Evolutionary conservation across 2,797 vertebrate genomes (phyloP), one percentile per base, ranked within the genome.

Genomic region (Podarcis siculus): DNA sequence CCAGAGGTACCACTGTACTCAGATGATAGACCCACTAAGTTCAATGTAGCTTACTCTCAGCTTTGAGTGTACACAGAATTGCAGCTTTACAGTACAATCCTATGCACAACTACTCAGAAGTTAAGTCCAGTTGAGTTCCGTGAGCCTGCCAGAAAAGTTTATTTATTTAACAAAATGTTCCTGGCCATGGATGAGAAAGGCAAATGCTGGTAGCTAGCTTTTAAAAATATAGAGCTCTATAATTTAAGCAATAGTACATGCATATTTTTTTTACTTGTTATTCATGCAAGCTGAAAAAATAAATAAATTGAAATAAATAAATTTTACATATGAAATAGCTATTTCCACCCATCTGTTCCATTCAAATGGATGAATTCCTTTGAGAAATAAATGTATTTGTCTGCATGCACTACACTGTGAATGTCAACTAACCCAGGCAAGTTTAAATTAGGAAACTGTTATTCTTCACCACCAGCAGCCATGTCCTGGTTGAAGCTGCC

Each of bases 391-490:
- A 21, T 45, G 4, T 32, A 30, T 37, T 76, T 42, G 30, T 64
- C 66, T 73, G n/a, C n/a, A 66, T n/a, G 10, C 39, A 80, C 58
- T 61, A 37, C 42, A 75, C 25, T 55, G 61, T n/a, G 39, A 80
- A n/a, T 64, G 49, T 35, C 27, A 66, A 66, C 49, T 8, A 69
- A 69, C 49, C 25, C 21, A 79, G 35, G 3, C 61, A 85, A 72
- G 72, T 85, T 64, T 78, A 83, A 81, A 83, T 88, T 23, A 15
- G 35, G 75, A 79, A 23, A 84, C 10, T 58, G 37, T 66, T 85
- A 39, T 85, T 45, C 69, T 25, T 42, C n/a, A 2, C 35, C n/a
- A n/a, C 27, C 27, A 55, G 13, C 49, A 12, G 39, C 39, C 8
- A 12, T 6, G 2, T 67, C 9, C 71, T 30, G 61, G 23, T 35